Conservation (phyloP, 2,113 vertebrate genomes). For the Hippocampus abdominalis region DNA sequence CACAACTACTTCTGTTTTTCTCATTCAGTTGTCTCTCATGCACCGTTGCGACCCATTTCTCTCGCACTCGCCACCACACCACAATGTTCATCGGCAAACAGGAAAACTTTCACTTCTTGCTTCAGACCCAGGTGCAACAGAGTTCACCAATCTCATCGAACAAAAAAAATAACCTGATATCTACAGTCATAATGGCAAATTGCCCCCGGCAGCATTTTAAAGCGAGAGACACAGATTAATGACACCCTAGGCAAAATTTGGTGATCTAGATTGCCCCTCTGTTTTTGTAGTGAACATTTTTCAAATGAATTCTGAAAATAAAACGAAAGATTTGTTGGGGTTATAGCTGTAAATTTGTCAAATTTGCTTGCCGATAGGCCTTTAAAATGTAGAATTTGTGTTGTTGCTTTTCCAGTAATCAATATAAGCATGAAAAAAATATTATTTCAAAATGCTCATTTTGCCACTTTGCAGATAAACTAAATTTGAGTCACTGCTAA, state of each 20-base stretch:
- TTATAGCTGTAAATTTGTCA: background rate
- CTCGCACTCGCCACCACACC: background rate
- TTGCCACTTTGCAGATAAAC: background rate
- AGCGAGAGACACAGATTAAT: background rate
- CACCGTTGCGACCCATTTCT: background rate
- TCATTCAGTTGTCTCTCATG: background rate
- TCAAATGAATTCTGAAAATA: background rate
- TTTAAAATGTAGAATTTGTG: background rate
- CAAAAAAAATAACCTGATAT: background rate
- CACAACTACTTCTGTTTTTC: conserved; percentile 15
- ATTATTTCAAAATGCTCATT: background rate
- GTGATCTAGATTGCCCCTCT: too few species aligned
- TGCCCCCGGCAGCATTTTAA: background rate
- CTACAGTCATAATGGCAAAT: background rate
- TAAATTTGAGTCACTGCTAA: background rate
- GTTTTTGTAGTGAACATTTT: too few species aligned
- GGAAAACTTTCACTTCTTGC: background rate
- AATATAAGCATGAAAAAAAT: background rate
- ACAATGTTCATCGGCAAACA: background rate
- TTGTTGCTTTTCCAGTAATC: background rate
- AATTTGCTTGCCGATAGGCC: background rate
- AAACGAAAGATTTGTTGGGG: background rate
- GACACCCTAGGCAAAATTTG: too few species aligned
- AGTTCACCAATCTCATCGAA: background rate
- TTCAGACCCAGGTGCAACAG: background rate